A percentile compares a stretch with the other conserved stretches of the same genome.
Evolutionary conservation across 2,888 invertebrate species (phyloP).

Genomic region (Drosophila kanekoi): DNA sequence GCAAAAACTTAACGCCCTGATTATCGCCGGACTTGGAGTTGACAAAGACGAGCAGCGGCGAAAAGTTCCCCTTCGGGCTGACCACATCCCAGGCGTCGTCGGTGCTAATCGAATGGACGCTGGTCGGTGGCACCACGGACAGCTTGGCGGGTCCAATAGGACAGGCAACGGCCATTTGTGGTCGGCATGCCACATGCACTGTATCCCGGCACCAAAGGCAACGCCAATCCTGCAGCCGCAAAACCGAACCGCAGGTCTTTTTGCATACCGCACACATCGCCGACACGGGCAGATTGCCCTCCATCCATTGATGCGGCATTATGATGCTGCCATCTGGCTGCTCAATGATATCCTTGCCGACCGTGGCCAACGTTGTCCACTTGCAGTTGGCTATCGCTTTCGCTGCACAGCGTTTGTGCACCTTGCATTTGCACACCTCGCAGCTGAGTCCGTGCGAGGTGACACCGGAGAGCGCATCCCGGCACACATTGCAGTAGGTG

Average conservation of each 20-base stretch:
- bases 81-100: slow-evolving; percentile 97
- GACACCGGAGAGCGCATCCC: slow-evolving; percentile 96
- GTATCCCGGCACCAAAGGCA: slow-evolving; percentile 98
- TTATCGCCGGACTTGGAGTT: slow-evolving; percentile 99
- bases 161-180: slow-evolving; percentile 91
- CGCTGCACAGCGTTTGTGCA: slow-evolving; percentile 97
- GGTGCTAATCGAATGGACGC: slow-evolving; percentile 94
- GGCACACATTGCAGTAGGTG: slow-evolving; percentile 98
- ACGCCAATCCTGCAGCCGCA: slow-evolving; percentile 97
- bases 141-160: slow-evolving; percentile 95
- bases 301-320: slow-evolving; percentile 99
- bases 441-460: slow-evolving; percentile 98
- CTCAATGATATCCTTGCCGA: slow-evolving; percentile 97
- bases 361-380: slow-evolving; percentile 97
- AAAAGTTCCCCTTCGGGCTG: slow-evolving; percentile 87
- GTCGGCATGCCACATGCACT: slow-evolving; percentile 96
- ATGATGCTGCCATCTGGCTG: slow-evolving; percentile 95
- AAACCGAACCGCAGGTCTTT: slow-evolving; percentile 97
- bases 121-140: slow-evolving; percentile 97
- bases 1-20: slow-evolving; percentile 97
- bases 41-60: slow-evolving; percentile 97
- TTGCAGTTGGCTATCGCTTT: slow-evolving; percentile 98
- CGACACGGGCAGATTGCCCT: slow-evolving; percentile 97
- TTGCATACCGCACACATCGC: slow-evolving; percentile 97
- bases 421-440: slow-evolving; percentile 98